These are phyloP conservation scores for Thymelicus lineola DNA, from an alignment of 2,888 invertebrate genomes.

Conservation along the genomic window DNA sequence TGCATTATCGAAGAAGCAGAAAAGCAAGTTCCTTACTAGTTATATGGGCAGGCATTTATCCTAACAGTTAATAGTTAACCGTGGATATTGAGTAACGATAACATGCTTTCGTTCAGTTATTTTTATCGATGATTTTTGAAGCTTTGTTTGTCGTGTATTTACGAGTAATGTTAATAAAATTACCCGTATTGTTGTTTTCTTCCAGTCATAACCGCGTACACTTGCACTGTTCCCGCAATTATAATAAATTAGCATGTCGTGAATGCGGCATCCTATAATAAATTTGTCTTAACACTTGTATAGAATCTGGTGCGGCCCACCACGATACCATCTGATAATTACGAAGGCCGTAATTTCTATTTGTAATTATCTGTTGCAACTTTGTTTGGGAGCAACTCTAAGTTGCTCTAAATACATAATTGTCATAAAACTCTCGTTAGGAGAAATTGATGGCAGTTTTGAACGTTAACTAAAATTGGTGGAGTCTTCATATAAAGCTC, in stretches of 20 bases:
- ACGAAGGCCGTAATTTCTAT: constrained; percentile 41
- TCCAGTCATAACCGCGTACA: background rate
- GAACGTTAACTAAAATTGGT: constrained; percentile 22
- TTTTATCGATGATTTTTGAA: no score
- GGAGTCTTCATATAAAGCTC: constrained; percentile 6
- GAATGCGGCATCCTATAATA: constrained; percentile 23
- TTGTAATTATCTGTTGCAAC: constrained; percentile 43
- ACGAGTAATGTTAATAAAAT: no score
- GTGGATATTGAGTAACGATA: no score
- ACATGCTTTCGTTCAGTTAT: no score
- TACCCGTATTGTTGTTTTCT: background rate
- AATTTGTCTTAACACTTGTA: constrained; percentile 28
- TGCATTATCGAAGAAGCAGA: no score
- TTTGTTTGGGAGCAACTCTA: constrained; percentile 42
- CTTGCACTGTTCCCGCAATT: constrained; percentile 5
- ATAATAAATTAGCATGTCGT: constrained; percentile 20
- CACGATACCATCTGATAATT: constrained; percentile 41
- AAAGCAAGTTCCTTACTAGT: no score
- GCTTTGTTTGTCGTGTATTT: no score
- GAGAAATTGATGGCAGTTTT: constrained; percentile 39
- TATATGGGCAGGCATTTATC: no score
- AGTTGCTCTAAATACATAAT: constrained; percentile 44
- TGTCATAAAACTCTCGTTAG: constrained; percentile 47
- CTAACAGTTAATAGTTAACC: no score
- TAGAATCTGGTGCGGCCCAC: constrained; percentile 31